Percentiles rank a stretch among this genome's conserved stretches.
phyloP scores from a whole-genome alignment of 2,888 invertebrate genomes.

The Chelonus formosanus region DNA sequence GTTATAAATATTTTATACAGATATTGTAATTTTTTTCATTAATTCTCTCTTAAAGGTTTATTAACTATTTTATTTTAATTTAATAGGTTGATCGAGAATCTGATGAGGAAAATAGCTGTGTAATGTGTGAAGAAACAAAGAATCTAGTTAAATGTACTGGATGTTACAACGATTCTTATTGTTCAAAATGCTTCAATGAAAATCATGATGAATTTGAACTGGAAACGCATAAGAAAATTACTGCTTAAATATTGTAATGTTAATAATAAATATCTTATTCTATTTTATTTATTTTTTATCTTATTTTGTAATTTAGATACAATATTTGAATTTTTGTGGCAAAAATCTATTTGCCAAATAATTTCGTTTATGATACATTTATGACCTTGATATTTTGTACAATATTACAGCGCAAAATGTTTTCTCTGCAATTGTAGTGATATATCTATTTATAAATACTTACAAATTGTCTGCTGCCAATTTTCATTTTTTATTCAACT shows the following conservation, averaged over 20 bases:
- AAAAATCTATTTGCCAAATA: too few species aligned
- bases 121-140: constrained; percentile 82
- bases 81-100: constrained; percentile 27
- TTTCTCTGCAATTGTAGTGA: too few species aligned
- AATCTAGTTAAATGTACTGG: constrained; percentile 78
- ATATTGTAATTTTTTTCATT: constrained; percentile 1
- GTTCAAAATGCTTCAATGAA: constrained; percentile 77
- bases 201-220: constrained; percentile 73
- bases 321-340: too few species aligned
- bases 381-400: too few species aligned
- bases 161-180: constrained; percentile 84
- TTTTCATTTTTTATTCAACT: too few species aligned
- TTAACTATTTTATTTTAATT: not conserved
- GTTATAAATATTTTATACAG: constrained; percentile 6
- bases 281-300: too few species aligned
- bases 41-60: not conserved
- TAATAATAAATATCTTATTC: too few species aligned
- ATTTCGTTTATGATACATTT: too few species aligned
- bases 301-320: too few species aligned
- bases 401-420: too few species aligned
- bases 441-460: too few species aligned
- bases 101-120: constrained; percentile 76
- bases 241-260: constrained; percentile 30
- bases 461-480: too few species aligned
- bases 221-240: constrained; percentile 48